Base-by-base conservation (phyloP, 1,140 invertebrate genomes). In the Rhynchophorus ferrugineus region DNA sequence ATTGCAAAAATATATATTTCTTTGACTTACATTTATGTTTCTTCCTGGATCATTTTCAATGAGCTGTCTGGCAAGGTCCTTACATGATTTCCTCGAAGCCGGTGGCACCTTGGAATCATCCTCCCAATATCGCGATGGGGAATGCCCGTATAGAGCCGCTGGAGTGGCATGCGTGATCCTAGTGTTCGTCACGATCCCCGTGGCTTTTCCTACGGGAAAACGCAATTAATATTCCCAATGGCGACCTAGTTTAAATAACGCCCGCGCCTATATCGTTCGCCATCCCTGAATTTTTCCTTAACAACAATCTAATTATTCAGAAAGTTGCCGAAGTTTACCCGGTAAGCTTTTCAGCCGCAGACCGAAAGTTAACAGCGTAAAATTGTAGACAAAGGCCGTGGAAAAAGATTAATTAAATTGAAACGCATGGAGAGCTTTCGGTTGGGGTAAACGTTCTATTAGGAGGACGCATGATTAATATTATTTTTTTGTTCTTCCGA, bases 71-170 rank as follows among this genome's bases (percentile, higher is more conserved):
- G 72, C 70, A 9, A 81, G 72, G 63, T 81, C 79, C 58, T 79
- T 78, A 65, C 79, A 81, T 21, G 73, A 74, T 48, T 72, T 70
- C 19, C 74, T 62, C 1, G 71, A 68, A 16, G 78, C 73, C 16
- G 65, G 78, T 66, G 62, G 80, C 64, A 77, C 69, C 57, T 78
- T 77, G 5, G 70, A 70, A 57, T 89, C 85, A 50, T 81, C 80
- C 69, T 91, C 87, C 83, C 87, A 91, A 61, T 87, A 81, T n/a
- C 87, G 70, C 49, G 83, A 80, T 0, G 85, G 77, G 0, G 80
- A 77, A 61, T 89, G 81, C 0, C 86, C 86, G 72, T 90, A 93
- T 36, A 84, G 74, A 0, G 83, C 83, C 0, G 82, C 82, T 1
- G 85, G 84, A 0, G 84, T 85, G 0, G 85, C 84, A 56, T 87